Evolutionary conservation across 2,113 vertebrate genomes (phyloP).

Genomic region (Crotalus tigris): DNA sequence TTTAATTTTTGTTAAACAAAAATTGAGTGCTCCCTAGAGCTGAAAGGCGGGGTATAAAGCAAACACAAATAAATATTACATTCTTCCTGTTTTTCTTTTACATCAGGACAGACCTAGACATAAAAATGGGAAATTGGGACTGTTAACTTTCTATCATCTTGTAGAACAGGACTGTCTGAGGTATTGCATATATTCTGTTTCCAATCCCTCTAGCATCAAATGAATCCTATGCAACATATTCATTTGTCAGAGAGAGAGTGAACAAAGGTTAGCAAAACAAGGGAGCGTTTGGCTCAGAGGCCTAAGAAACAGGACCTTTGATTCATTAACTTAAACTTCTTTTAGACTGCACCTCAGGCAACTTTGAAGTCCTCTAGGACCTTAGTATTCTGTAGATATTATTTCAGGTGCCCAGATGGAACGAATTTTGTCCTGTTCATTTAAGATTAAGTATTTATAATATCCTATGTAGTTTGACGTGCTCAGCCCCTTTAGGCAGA

Average conservation of each 20-base stretch:
- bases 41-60: background rate
- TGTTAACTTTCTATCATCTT: constrained; percentile 31
- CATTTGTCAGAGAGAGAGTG: background rate
- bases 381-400: constrained; percentile 44
- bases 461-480: constrained; percentile 61
- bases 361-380: constrained; percentile 33
- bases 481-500: constrained; percentile 14
- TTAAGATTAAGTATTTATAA: constrained; percentile 39
- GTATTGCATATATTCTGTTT: constrained; percentile 39
- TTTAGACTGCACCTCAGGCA: constrained; percentile 47
- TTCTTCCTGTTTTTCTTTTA: constrained; percentile 1
- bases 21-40: background rate
- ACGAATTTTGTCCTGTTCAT: constrained; percentile 23
- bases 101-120: background rate
- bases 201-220: constrained; percentile 30
- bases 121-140: constrained; percentile 27
- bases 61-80: background rate
- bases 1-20: background rate
- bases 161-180: constrained; percentile 28
- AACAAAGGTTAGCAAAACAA: constrained; percentile 27
- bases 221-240: constrained; percentile 27
- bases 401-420: constrained; percentile 54
- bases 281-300: constrained; percentile 34
- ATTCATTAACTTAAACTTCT: constrained; percentile 26
- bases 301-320: constrained; percentile 42